Evolutionary conservation across 2,888 invertebrate genomes (phyloP).

Genomic region (Plagodis pulveraria): DNA sequence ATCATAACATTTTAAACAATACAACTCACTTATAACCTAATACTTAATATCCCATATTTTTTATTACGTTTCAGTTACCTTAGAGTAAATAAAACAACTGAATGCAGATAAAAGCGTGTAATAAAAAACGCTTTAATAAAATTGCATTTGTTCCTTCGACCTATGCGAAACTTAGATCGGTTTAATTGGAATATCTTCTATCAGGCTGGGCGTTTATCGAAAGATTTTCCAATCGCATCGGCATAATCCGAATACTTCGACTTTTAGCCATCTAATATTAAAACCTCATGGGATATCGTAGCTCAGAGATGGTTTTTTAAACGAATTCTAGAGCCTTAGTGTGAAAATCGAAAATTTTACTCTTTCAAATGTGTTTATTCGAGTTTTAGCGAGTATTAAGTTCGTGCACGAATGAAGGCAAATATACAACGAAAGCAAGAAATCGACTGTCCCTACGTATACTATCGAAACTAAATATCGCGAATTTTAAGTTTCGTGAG

Average conservation of each 20-base stretch:
- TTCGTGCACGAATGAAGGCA: too few species aligned
- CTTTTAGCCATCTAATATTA: not conserved
- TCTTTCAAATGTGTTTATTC: not conserved
- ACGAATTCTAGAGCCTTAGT: too few species aligned
- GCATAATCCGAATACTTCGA: not conserved
- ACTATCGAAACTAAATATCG: too few species aligned
- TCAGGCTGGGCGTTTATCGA: constrained; percentile 1
- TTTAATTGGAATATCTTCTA: constrained; percentile 9
- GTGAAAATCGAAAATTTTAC: not conserved
- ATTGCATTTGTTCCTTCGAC: not conserved
- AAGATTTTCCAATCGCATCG: constrained; percentile 1
- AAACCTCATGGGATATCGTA: not conserved
- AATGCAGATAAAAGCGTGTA: too few species aligned
- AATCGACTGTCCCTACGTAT: too few species aligned
- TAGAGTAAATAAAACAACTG: too few species aligned
- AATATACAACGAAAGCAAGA: too few species aligned
- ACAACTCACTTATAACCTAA: too few species aligned
- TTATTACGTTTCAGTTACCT: too few species aligned
- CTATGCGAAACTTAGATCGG: not conserved
- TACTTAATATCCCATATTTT: too few species aligned
- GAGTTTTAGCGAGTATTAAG: not conserved
- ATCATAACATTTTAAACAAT: too few species aligned
- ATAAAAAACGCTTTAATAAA: not conserved
- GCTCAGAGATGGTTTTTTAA: not conserved
- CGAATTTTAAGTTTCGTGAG: too few species aligned